Evolutionary conservation across 2,113 vertebrate genomes (phyloP).

Genomic region (Puntigrus tetrazona): DNA sequence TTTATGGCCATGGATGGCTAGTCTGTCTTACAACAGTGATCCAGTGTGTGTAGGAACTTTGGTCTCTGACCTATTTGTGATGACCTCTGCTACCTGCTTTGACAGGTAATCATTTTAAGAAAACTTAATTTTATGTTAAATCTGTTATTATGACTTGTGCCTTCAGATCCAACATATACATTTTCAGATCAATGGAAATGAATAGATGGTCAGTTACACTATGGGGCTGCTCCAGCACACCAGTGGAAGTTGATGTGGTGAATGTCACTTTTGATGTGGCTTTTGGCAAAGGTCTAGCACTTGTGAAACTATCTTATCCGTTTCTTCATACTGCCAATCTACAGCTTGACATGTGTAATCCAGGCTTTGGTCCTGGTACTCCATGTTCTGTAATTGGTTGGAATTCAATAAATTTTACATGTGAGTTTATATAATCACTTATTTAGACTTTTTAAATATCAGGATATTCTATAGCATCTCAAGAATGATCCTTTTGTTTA

Average conservation of each 20-base stretch:
- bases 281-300: neutral
- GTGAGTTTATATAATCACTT: constrained; percentile 2
- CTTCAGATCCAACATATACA: neutral
- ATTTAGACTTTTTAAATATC: neutral
- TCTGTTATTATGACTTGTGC: neutral
- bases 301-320: neutral
- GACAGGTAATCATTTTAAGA: neutral
- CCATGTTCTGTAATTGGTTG: neutral
- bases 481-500: no score
- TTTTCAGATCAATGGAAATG: neutral
- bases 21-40: fast-evolving
- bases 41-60: neutral
- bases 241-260: fast-evolving
- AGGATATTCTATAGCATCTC: neutral
- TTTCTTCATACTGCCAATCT: fast-evolving
- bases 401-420: neutral
- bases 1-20: neutral
- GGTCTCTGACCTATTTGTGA: neutral
- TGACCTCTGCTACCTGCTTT: constrained; percentile 23
- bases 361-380: neutral
- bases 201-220: neutral
- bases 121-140: neutral
- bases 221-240: neutral
- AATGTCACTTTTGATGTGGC: neutral
- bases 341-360: neutral